These are phyloP conservation scores for Equus quagga DNA, from an alignment of 2,113 vertebrate species.

Conservation along the genomic window DNA sequence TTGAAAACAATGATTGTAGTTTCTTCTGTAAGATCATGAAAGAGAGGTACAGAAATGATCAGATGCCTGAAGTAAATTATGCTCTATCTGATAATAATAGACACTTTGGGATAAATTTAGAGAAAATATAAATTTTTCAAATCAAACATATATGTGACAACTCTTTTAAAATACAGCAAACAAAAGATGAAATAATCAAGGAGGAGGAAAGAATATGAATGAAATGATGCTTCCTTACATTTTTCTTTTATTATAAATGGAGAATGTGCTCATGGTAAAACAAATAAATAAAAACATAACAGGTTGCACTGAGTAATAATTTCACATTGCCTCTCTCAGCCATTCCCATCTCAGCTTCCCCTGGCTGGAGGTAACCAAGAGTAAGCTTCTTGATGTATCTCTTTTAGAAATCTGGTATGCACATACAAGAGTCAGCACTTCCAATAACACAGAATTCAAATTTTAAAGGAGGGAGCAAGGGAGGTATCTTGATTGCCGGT, in stretches of 20 bases:
- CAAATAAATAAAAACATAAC: not conserved
- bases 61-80: not conserved
- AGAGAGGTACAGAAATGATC: not conserved
- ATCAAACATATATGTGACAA: not conserved
- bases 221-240: not conserved
- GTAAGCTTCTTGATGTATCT: not conserved
- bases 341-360: not conserved
- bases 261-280: not conserved
- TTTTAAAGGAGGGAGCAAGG: not conserved
- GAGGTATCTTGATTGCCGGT: not conserved
- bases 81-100: not conserved
- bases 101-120: not conserved
- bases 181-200: not conserved
- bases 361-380: not conserved
- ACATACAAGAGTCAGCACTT: not conserved
- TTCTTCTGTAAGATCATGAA: constrained; percentile 1
- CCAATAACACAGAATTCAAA: not conserved
- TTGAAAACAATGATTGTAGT: constrained; percentile 1
- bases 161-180: constrained; percentile 19
- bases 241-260: not conserved
- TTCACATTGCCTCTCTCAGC: not conserved
- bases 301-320: not conserved
- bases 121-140: constrained; percentile 33
- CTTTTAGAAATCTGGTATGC: not conserved
- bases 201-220: not conserved